Evolutionary conservation across 2,888 invertebrate genomes (phyloP).

Genomic region (Altica lythri): DNA sequence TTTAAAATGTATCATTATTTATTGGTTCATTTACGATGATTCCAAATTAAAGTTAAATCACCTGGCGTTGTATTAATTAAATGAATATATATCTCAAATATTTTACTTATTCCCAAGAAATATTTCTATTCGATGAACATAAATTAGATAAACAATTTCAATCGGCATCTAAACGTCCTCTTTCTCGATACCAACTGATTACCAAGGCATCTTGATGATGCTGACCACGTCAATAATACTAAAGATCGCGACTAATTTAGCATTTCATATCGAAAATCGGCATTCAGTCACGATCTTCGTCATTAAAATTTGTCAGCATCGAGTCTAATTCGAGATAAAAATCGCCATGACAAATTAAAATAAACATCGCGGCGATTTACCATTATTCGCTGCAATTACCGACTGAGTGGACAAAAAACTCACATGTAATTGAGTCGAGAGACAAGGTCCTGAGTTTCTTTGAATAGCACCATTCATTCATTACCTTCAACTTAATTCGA

Average conservation of each 20-base stretch:
- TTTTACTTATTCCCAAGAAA: too few species aligned
- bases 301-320: constrained; percentile 28
- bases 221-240: constrained; percentile 6
- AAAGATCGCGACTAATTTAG: constrained; percentile 9
- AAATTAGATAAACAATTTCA: constrained; percentile 12
- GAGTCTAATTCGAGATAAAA: constrained; percentile 25
- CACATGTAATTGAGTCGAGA: constrained; percentile 21
- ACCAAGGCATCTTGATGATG: constrained; percentile 2
- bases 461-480: constrained; percentile 21
- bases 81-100: too few species aligned
- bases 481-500: constrained; percentile 17
- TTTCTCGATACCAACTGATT: neutral
- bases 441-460: constrained; percentile 23
- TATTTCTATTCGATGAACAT: neutral
- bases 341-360: constrained; percentile 29
- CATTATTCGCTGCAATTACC: constrained; percentile 26
- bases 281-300: constrained; percentile 22
- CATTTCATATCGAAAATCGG: constrained; percentile 16
- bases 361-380: constrained; percentile 23
- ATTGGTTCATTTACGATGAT: too few species aligned
- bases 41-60: too few species aligned
- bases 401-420: constrained; percentile 11
- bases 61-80: too few species aligned
- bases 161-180: constrained; percentile 4
- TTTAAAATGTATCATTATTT: too few species aligned